Conservation (phyloP, 1,140 invertebrate genomes). For the Drosophila erecta region DNA sequence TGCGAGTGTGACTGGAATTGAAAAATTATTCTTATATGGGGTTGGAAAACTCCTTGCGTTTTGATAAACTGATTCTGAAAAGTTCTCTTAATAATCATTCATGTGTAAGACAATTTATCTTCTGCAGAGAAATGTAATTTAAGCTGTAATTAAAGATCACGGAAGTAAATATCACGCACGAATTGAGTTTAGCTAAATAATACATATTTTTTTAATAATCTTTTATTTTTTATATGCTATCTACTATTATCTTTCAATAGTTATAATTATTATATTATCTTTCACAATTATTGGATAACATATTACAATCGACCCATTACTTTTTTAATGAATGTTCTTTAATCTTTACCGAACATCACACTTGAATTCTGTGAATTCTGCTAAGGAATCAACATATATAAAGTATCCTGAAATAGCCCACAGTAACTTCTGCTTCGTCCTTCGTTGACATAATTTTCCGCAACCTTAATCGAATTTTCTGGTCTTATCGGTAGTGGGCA, state of each 20-base stretch:
- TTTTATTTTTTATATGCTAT: too few species aligned
- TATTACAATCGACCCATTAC: too few species aligned
- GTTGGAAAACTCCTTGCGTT: conserved; percentile 35
- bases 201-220: background rate
- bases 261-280: too few species aligned
- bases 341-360: too few species aligned
- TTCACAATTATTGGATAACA: too few species aligned
- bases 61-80: conserved; percentile 17
- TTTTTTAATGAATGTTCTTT: too few species aligned
- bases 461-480: conserved; percentile 46
- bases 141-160: conserved; percentile 14
- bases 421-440: background rate
- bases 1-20: conserved; percentile 67
- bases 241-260: too few species aligned
- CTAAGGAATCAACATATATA: background rate
- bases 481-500: conserved; percentile 18
- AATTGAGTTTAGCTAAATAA: background rate
- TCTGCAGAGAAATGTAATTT: conserved; percentile 6
- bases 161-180: conserved; percentile 1
- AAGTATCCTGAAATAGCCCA: conserved; percentile 1
- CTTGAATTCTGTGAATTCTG: too few species aligned
- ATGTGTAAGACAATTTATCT: conserved; percentile 26
- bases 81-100: conserved; percentile 25
- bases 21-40: conserved; percentile 44
- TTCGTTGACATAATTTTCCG: conserved; percentile 20